phyloP scores from a whole-genome alignment of 2,113 vertebrate species.

The Paracanthobrama guichenoti region DNA sequence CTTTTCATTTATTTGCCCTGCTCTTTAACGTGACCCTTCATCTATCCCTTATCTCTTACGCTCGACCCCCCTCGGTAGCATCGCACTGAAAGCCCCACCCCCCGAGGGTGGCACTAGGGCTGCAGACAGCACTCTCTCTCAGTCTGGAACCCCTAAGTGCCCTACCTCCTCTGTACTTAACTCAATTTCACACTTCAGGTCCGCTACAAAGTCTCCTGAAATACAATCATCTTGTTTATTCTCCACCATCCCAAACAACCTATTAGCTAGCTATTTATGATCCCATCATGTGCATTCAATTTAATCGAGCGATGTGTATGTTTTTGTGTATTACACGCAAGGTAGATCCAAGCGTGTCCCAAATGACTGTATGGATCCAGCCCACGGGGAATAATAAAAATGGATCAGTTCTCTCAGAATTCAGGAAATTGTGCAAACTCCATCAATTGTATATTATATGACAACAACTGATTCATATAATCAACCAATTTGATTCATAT shows the following conservation, averaged over 20 bases:
- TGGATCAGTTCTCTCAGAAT: neutral
- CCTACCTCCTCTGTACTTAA: conserved; percentile 72
- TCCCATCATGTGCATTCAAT: conserved; percentile 70
- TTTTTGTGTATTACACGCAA: conserved; percentile 60
- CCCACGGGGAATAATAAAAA: conserved; percentile 13
- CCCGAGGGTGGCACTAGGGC: conserved; percentile 32
- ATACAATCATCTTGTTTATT: conserved; percentile 76
- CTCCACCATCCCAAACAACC: conserved; percentile 68
- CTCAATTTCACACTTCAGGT: conserved; percentile 77
- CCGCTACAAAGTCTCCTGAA: conserved; percentile 73
- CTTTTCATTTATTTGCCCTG: conserved; percentile 68
- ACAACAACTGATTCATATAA: neutral
- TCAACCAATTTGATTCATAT: neutral
- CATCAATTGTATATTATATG: neutral
- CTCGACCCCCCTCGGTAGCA: conserved; percentile 39
- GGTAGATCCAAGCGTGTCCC: conserved; percentile 34
- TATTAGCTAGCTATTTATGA: conserved; percentile 62
- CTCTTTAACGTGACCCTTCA: conserved; percentile 29
- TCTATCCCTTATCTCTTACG: neutral
- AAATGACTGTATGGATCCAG: neutral
- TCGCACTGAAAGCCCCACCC: conserved; percentile 46
- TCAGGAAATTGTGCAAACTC: conserved; percentile 7
- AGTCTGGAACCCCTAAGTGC: conserved; percentile 64
- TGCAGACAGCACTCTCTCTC: conserved; percentile 61
- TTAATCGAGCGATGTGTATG: conserved; percentile 53